Evolutionary conservation across 2,113 vertebrate genomes (phyloP), one percentile per base, ranked within the genome.

Genomic region (Grammatotria lemairii): DNA sequence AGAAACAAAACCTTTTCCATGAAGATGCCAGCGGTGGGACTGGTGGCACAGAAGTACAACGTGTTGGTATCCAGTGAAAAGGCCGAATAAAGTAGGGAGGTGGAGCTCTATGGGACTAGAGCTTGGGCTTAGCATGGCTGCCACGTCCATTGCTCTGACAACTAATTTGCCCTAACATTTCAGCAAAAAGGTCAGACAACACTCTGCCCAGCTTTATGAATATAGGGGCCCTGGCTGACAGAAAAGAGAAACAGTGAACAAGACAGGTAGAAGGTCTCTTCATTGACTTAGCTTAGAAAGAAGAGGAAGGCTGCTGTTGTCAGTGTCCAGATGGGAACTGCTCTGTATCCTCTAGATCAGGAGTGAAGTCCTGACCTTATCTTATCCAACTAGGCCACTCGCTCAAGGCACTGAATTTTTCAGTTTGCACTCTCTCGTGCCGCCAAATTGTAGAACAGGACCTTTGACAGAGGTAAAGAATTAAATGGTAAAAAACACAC

Each of bases 81-180:
- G 42, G 28, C 28, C 14, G n/a, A 58, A 40, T 38, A 40, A 23
- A 11, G 26, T 31, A 26, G 4, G 21, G 21, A 45, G 54, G 28
- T 60, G n/a, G 54, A 51, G 57, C 47, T 85, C 79, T 26, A 9
- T 81, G 78, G 73, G 73, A 81, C 86, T 70, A 26, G 6, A 65
- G 33, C 53, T 49, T 21, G 38, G 83, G 49, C 60, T 96, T 94
- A 91, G 90, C 88, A 95, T 91, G 93, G 87, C 70, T 49, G 79
- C 90, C 94, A 93, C 93, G 92, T 95, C 86, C 80, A 81, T 78
- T 45, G 31, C 85, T 88, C 90, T 94, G 95, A 94, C 95, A 96
- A 95, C 95, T 96, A 92, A 96, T 96, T 96, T 96, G 94, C 93
- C 89, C 92, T 93, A 95, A 94, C 95, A 95, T 96, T 95, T 96